Base-by-base conservation (phyloP, 2,888 invertebrate genomes). In the Orgyia antiqua region DNA sequence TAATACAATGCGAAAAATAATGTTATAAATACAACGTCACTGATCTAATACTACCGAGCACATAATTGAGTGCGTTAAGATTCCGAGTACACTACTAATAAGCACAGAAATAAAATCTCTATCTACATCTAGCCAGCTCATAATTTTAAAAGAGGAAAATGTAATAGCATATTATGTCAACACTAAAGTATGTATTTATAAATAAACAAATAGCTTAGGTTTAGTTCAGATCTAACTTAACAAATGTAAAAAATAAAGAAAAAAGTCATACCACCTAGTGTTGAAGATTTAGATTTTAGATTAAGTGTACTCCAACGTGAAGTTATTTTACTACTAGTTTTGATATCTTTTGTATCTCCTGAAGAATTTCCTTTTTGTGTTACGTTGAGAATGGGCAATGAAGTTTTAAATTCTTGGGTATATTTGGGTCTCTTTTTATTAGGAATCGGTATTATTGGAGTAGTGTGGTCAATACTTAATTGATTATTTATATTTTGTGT, bases 301-400 rank as follows among this genome's bases (percentile, higher is more conserved):
- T 69, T 65, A 26, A 73, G 36, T 8, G 79, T 71, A 53, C 71
- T 80, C 74, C 79, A 75, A 27, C 73, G 70, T 24, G 71, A 43
- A 20, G 60, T 62, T 47, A 74, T 77, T 44, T 60, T 72, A 15
- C 4, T 6, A 15, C 15, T 15, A 4, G 15, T 15, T 6, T 15
- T 15, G 15, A 4, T 6, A 15, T 4, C 4, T 4, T 4, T 6
- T 4, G 15, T 10, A 11, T 43, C 43, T 17, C 39, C 42, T 32
- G 76, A 51, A n/a, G 76, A 77, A 29, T 65, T 65, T n/a, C n/a
- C n/a, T n/a, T n/a, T n/a, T n/a, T n/a, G 4, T 68, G 58, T 13
- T 72, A 63, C 13, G 50, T 40, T 54, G 12, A 75, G 44, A 3
- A 47, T 41, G 13, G 74, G 61, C n/a, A 71, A 33, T 2, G 72